Percentiles rank a stretch among this genome's conserved stretches.
phyloP scores from a whole-genome alignment of 2,888 invertebrate genomes.

The Eutolmus rufibarbis region DNA sequence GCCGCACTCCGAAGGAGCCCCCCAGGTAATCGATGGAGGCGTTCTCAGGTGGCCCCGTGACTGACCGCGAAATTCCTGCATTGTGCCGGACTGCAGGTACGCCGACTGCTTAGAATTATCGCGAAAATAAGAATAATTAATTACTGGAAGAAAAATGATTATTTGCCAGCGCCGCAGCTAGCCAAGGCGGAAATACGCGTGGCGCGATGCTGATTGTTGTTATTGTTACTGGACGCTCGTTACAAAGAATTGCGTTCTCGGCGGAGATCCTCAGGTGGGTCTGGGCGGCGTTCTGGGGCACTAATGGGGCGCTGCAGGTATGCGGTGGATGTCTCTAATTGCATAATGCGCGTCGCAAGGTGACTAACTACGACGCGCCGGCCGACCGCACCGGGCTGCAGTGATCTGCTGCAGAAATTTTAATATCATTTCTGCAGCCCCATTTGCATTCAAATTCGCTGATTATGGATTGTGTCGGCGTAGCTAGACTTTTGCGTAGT shows the following conservation, averaged over 20 bases:
- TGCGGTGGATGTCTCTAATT: neutral
- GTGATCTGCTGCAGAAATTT: neutral
- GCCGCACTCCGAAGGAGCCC: neutral
- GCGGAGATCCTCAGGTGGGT: neutral
- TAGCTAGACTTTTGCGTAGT: neutral
- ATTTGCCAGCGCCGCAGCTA: neutral
- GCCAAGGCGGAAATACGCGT: neutral
- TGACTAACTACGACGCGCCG: neutral
- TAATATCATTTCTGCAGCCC: neutral
- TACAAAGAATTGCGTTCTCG: neutral
- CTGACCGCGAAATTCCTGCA: neutral
- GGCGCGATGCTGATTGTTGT: neutral
- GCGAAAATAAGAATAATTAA: neutral
- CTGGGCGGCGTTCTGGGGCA: neutral
- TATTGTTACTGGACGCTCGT: neutral
- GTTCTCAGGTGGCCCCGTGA: neutral
- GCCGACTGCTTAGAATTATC: neutral
- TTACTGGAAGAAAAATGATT: neutral
- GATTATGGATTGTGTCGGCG: neutral
- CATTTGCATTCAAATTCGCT: neutral
- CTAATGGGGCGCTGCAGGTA: neutral
- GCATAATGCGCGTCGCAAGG: neutral
- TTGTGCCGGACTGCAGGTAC: neutral
- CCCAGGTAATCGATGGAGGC: neutral
- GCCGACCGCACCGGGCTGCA: neutral